Evolutionary conservation across 2,888 invertebrate species (phyloP), one percentile per base, ranked within the genome.

Genomic region (Hirtodrosophila histrioides): DNA sequence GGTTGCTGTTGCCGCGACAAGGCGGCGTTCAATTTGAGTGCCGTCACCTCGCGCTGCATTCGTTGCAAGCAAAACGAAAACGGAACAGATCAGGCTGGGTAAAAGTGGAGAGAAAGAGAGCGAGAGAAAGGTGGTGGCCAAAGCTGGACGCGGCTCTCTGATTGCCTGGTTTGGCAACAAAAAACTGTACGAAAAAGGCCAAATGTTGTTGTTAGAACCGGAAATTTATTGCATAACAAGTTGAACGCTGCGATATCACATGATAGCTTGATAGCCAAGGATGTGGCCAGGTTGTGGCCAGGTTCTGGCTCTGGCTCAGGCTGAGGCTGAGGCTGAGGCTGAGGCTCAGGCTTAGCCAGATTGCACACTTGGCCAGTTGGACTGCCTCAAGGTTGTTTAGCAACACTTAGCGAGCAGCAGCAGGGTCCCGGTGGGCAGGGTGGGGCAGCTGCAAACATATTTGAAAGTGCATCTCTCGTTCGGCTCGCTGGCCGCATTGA

Each of bases 211-310:
- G 58, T 68, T 78, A 82, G 78, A 87, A 85, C 88, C 88, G 85
- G 85, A 88, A 77, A 86, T 85, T 87, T 88, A 88, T 87, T 86
- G 86, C 88, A 86, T 86, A 88, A 86, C 88, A 88, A 82, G 88
- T 69, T 79, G 71, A 66, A 53, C 37, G 58, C 51, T 56, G 61
- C 80, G 44, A 74, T 78, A 70, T 73, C 69, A 76, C 63, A 78
- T 78, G 78, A 74, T 66, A 75, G 77, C 57, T 43, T 37, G 51
- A 48, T 50, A 36, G 40, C 44, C 23, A 41, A 60, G 69, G 58
- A 58, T 50, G 49, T 23, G 48, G 48, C 56, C 40, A 36, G 44
- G 36, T 23, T 57, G 27, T 10, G 51, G 37, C 43, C n/a, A n/a
- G n/a, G n/a, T n/a, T n/a, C n/a, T n/a, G n/a, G n/a, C n/a, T n/a